These are phyloP conservation scores for Anoplophora glabripennis DNA, from an alignment of 1,140 invertebrate genomes.

Conservation along the genomic window DNA sequence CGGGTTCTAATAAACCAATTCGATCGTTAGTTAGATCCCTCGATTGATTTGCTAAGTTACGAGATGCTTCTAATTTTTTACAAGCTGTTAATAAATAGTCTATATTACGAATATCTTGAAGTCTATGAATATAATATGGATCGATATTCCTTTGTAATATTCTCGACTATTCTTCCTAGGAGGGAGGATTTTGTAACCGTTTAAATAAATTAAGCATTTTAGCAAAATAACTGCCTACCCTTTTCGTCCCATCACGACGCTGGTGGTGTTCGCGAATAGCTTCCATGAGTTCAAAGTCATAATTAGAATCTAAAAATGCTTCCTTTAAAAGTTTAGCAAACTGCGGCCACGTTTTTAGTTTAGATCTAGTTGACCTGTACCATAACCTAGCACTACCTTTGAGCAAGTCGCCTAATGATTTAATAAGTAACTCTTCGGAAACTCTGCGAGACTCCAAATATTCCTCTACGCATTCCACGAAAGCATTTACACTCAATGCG, in stretches of 20 bases:
- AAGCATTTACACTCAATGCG: no score
- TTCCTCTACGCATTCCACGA: no score
- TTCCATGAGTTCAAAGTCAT: no score
- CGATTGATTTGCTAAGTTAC: background rate
- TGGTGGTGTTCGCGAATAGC: no score
- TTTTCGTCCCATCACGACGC: background rate
- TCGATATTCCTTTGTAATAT: background rate
- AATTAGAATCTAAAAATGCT: no score
- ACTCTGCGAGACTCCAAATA: no score
- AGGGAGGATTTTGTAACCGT: background rate
- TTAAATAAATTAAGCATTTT: background rate
- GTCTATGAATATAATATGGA: conserved; percentile 9
- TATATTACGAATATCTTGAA: background rate
- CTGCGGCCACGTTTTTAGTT: no score
- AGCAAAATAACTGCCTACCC: conserved; percentile 1
- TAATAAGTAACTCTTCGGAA: no score
- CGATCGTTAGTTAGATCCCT: background rate
- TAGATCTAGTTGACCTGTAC: no score
- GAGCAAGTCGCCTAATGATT: no score
- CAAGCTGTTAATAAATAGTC: conserved; percentile 7
- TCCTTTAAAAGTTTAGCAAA: no score
- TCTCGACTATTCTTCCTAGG: background rate
- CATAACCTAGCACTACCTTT: no score
- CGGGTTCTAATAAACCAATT: background rate
- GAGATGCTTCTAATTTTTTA: conserved; percentile 7